These are phyloP conservation scores for Astyanax mexicanus DNA, from an alignment of 2,797 vertebrate species.

Conservation along the genomic window DNA sequence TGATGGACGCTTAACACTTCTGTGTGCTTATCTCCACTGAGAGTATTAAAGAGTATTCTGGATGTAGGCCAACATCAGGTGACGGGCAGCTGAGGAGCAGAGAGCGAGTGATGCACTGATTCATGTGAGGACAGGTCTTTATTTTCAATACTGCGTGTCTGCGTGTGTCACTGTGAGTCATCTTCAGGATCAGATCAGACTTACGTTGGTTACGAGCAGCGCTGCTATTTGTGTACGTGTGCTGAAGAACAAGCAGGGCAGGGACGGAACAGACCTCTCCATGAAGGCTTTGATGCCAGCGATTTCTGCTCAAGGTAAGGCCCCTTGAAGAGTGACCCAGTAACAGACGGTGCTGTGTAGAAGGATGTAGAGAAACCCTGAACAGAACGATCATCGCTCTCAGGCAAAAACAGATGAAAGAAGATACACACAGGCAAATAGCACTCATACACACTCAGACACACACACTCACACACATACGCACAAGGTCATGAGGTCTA, in stretches of 20 bases:
- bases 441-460: not conserved
- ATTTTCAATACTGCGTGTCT: not conserved
- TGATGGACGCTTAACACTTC: not conserved
- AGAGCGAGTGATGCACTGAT: not conserved
- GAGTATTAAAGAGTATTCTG: not conserved
- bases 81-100: not conserved
- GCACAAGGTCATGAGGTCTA: conserved; percentile 18
- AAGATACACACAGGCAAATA: conserved; percentile 1
- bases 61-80: not conserved
- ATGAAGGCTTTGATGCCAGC: not conserved
- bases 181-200: not conserved
- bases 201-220: not conserved
- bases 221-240: not conserved
- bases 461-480: no score
- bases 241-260: not conserved
- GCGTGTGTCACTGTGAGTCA: not conserved
- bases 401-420: conserved; percentile 23
- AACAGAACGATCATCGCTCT: conserved; percentile 3
- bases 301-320: conserved; percentile 4
- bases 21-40: not conserved
- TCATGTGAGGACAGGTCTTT: not conserved
- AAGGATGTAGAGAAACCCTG: not conserved
- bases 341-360: conserved; percentile 8
- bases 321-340: not conserved
- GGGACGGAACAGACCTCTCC: not conserved